These are phyloP conservation scores for Paragorgia papillata DNA, from an alignment of 92 coral and sea anemone genomes.

Conservation along the genomic window DNA sequence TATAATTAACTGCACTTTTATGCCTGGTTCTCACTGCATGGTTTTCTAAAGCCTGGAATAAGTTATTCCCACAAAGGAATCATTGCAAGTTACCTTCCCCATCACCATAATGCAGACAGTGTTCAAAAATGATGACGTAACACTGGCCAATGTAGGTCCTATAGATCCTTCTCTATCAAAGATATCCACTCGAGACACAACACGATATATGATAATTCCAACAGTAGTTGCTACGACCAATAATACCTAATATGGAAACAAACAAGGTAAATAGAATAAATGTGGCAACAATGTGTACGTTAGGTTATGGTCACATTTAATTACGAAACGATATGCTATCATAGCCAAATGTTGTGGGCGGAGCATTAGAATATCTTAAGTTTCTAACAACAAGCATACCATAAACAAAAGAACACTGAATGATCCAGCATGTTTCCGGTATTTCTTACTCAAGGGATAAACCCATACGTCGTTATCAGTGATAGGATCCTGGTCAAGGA, in stretches of 20 bases:
- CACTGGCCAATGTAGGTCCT: constrained; percentile 81
- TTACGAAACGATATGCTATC: no score
- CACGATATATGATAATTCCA: constrained; percentile 87
- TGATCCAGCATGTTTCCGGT: constrained; percentile 79
- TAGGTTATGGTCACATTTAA: no score
- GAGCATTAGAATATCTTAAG: no score
- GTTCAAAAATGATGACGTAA: constrained; percentile 90
- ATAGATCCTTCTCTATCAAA: constrained; percentile 68
- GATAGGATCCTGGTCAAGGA: constrained; percentile 75
- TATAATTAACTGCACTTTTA: neutral
- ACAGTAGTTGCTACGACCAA: constrained; percentile 81
- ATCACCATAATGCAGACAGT: constrained; percentile 91
- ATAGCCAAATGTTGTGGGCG: no score
- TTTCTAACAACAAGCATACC: no score
- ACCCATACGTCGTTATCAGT: constrained; percentile 81
- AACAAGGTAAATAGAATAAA: neutral
- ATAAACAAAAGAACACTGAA: constrained; percentile 82
- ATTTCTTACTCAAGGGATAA: constrained; percentile 66
- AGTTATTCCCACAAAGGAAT: no score
- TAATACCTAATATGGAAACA: constrained; percentile 64
- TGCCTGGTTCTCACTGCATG: no score
- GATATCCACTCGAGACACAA: constrained; percentile 82
- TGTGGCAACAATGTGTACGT: neutral
- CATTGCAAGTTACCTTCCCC: constrained; percentile 75
- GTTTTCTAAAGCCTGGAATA: neutral